Evolutionary conservation across 1,140 invertebrate genomes (phyloP).

Genomic region (Oedothorax gibbosus): DNA sequence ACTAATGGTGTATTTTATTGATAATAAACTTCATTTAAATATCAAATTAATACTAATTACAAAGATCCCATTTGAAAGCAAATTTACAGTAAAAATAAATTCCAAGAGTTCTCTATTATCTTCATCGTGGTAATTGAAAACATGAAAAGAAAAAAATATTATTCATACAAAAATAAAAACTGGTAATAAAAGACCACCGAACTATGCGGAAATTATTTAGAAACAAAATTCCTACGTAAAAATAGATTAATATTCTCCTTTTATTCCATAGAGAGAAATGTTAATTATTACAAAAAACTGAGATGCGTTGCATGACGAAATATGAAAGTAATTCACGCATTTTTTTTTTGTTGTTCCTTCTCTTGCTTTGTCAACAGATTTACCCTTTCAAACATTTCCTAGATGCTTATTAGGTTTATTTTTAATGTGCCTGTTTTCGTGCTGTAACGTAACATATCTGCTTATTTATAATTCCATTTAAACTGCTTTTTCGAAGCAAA

Average conservation of each 20-base stretch:
- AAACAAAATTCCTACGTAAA: background rate
- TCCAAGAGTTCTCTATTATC: too few species aligned
- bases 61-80: too few species aligned
- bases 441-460: background rate
- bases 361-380: slow-evolving; percentile 4
- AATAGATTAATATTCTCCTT: slow-evolving; percentile 17
- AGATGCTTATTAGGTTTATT: background rate
- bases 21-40: too few species aligned
- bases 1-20: too few species aligned
- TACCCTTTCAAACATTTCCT: slow-evolving; percentile 14
- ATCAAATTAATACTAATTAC: too few species aligned
- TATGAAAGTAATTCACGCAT: background rate
- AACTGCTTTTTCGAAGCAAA: background rate
- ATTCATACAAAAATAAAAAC: too few species aligned
- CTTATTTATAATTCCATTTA: slow-evolving; percentile 32
- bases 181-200: background rate
- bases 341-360: background rate
- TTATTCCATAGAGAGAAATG: slow-evolving; percentile 1
- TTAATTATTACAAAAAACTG: slow-evolving; percentile 11
- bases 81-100: too few species aligned
- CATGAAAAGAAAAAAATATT: too few species aligned
- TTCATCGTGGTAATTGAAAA: too few species aligned
- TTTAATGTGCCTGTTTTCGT: background rate
- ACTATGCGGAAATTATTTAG: slow-evolving; percentile 5
- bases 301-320: background rate